Evolutionary conservation across 2,797 vertebrate genomes (phyloP).

Genomic region (Coluber constrictor): DNA sequence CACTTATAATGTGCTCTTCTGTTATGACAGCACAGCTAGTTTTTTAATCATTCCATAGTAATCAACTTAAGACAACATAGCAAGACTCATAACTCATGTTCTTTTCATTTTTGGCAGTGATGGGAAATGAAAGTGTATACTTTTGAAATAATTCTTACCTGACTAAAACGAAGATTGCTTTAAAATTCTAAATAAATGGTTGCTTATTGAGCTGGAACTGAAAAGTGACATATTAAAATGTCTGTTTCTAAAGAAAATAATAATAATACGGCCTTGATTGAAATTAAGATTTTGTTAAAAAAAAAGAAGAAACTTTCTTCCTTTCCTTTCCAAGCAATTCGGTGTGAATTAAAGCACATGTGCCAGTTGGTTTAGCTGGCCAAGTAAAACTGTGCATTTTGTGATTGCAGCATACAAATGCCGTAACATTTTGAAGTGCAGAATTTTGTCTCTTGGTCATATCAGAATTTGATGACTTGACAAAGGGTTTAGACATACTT

Average conservation of each 20-base stretch:
- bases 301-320: neutral
- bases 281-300: conserved; percentile 44
- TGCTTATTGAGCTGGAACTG: conserved; percentile 77
- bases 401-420: neutral
- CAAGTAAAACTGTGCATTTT: neutral
- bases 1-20: conserved; percentile 87
- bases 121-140: conserved; percentile 81
- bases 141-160: conserved; percentile 82
- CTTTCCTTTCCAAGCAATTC: conserved; percentile 62
- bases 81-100: conserved; percentile 85
- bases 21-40: conserved; percentile 81
- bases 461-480: neutral
- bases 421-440: neutral
- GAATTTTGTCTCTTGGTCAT: neutral
- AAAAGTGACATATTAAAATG: conserved; percentile 76
- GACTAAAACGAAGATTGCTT: conserved; percentile 73
- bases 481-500: neutral
- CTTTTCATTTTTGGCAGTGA: conserved; percentile 79
- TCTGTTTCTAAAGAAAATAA: conserved; percentile 64
- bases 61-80: conserved; percentile 81
- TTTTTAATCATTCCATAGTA: conserved; percentile 79
- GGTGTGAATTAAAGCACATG: conserved; percentile 47
- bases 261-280: conserved; percentile 66
- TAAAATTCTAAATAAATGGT: conserved; percentile 78
- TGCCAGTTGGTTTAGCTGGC: neutral